phyloP scores from a whole-genome alignment of 35 echinoderm and acorn worm species.

The Ophiothrix spiculata region DNA sequence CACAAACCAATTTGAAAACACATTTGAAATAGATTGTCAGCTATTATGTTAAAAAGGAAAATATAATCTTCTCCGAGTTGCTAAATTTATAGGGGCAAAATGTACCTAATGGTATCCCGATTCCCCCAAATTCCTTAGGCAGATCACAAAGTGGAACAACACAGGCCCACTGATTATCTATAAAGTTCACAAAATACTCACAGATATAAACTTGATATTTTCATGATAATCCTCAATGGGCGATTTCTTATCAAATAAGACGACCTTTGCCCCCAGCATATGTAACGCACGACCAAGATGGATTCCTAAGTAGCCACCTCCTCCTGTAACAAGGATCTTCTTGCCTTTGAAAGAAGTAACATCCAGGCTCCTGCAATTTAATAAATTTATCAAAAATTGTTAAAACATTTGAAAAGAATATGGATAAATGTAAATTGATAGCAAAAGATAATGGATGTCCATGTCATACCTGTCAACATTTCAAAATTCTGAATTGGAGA shows the following conservation, averaged over 20 bases:
- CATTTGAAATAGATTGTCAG: too few species aligned
- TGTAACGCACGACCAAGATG: constrained; percentile 77
- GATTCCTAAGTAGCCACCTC: constrained; percentile 83
- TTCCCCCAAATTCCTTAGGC: background rate
- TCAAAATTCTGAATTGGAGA: too few species aligned
- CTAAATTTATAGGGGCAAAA: too few species aligned
- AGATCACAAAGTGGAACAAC: background rate
- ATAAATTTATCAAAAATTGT: too few species aligned
- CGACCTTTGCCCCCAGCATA: constrained; percentile 66
- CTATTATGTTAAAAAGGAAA: too few species aligned
- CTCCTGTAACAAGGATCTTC: constrained; percentile 75
- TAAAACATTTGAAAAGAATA: too few species aligned
- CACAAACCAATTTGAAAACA: too few species aligned
- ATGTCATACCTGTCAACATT: too few species aligned
- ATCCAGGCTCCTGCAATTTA: constrained; percentile 61
- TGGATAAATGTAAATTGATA: too few species aligned
- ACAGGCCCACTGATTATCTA: background rate
- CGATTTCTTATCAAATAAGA: constrained; percentile 56
- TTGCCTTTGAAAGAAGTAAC: constrained; percentile 63
- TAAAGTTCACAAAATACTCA: background rate
- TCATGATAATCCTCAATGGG: constrained; percentile 70
- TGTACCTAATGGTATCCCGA: too few species aligned
- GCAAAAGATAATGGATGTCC: too few species aligned
- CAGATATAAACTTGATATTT: constrained; percentile 79
- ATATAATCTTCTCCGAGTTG: too few species aligned